A percentile compares a stretch with the other conserved stretches of the same genome.
These are phyloP conservation scores for Pluvialis apricaria DNA, from an alignment of 2,113 vertebrate genomes.

Conservation along the genomic window DNA sequence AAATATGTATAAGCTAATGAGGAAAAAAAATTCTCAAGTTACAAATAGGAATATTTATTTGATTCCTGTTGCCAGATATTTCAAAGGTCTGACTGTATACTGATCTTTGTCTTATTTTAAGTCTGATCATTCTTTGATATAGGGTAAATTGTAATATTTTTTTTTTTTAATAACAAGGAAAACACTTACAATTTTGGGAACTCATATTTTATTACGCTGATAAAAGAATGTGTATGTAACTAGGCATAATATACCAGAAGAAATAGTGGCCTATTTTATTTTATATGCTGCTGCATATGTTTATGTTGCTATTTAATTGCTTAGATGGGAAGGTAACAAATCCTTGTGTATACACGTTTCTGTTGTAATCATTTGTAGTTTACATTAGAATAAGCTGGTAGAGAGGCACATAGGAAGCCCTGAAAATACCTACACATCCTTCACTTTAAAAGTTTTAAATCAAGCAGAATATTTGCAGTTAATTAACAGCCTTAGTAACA, in stretches of 20 bases:
- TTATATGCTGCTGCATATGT: neutral
- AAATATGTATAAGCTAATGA: neutral
- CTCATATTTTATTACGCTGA: neutral
- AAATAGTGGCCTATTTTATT: neutral
- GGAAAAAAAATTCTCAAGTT: neutral
- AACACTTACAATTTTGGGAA: neutral
- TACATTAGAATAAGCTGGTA: constrained; percentile 28
- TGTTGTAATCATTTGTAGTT: constrained; percentile 26
- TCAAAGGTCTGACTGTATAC: neutral
- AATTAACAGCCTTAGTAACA: neutral
- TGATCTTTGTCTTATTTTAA: neutral
- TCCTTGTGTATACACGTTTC: neutral
- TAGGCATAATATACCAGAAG: neutral
- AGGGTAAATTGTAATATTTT: neutral
- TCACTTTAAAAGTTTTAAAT: constrained; percentile 1
- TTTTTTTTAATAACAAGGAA: neutral
- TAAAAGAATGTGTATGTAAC: neutral
- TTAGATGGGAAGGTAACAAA: constrained; percentile 15
- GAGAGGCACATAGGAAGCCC: neutral
- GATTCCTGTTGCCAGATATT: neutral
- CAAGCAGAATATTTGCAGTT: neutral
- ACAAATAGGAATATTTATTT: neutral
- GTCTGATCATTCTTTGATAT: neutral
- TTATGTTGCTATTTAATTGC: constrained; percentile 30
- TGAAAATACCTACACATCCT: neutral